A percentile compares a stretch with the other conserved stretches of the same genome.
Evolutionary conservation across 2,797 vertebrate genomes (phyloP).

Genomic region (Platyrinchus mystaceus): DNA sequence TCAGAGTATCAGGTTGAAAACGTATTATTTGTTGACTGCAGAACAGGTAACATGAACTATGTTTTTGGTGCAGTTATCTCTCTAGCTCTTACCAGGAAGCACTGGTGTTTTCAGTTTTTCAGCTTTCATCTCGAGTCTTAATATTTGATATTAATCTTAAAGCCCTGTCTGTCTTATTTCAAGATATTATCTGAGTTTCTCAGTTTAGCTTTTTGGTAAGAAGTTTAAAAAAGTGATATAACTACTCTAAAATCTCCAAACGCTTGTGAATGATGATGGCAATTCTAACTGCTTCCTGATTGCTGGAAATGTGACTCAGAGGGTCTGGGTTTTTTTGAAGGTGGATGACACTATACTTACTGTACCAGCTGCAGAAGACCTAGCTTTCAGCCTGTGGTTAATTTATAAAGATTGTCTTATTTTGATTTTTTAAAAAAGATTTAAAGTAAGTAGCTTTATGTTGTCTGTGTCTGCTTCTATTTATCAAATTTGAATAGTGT

Average conservation of each 20-base stretch:
- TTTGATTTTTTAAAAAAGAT: neutral
- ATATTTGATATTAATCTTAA: neutral
- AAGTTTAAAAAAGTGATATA: neutral
- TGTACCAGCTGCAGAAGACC: neutral
- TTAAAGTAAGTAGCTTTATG: neutral
- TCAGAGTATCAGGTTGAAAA: neutral
- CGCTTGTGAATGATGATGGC: neutral
- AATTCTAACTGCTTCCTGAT: neutral
- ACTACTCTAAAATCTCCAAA: neutral
- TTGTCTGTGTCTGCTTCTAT: neutral
- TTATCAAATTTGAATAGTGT: neutral
- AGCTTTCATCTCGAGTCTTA: neutral
- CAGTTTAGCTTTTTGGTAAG: neutral
- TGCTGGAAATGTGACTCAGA: neutral
- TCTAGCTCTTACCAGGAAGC: neutral
- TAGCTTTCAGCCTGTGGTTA: neutral
- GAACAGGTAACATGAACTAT: neutral
- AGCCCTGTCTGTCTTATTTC: neutral
- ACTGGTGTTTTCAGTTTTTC: neutral
- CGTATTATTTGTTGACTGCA: neutral
- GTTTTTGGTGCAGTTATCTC: neutral
- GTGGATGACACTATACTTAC: neutral
- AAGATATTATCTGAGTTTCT: neutral
- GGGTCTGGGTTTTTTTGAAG: neutral
- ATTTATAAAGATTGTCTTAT: neutral